These are phyloP conservation scores for Neomicropteryx cornuta DNA, from an alignment of 1,140 invertebrate genomes.

Conservation along the genomic window DNA sequence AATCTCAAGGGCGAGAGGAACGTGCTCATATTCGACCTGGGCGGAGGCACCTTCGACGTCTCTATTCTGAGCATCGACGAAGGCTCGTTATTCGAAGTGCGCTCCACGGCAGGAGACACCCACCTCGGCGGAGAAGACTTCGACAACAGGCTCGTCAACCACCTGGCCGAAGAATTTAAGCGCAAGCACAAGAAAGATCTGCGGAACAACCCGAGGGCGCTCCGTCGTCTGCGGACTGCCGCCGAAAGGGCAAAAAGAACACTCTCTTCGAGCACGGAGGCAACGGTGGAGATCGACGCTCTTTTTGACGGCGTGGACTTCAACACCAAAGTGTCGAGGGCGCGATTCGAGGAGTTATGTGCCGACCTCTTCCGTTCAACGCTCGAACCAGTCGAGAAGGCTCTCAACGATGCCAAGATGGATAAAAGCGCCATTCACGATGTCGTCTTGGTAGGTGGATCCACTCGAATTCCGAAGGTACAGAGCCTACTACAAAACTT, in stretches of 20 bases:
- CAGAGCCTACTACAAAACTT: constrained; percentile 49
- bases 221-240: constrained; percentile 52
- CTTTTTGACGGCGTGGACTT: constrained; percentile 47
- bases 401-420: constrained; percentile 61
- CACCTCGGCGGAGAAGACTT: constrained; percentile 78
- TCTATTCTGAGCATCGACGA: constrained; percentile 80
- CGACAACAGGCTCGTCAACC: constrained; percentile 69
- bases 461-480: constrained; percentile 58
- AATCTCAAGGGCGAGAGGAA: constrained; percentile 55
- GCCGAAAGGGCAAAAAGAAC: constrained; percentile 50
- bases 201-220: constrained; percentile 31
- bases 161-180: constrained; percentile 48
- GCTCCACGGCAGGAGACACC: constrained; percentile 64
- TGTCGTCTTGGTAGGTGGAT: constrained; percentile 70
- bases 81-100: constrained; percentile 65
- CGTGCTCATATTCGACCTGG: constrained; percentile 46
- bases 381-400: constrained; percentile 51
- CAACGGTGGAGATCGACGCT: constrained; percentile 45
- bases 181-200: constrained; percentile 41
- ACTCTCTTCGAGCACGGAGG: constrained; percentile 45
- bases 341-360: constrained; percentile 53
- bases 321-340: constrained; percentile 47
- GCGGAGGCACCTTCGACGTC: constrained; percentile 66
- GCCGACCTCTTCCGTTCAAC: constrained; percentile 49
- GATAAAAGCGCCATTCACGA: constrained; percentile 63